Evolutionary conservation across 2,888 invertebrate species (phyloP), one percentile per base, ranked within the genome.

Genomic region (Himalopsyche anomala): DNA sequence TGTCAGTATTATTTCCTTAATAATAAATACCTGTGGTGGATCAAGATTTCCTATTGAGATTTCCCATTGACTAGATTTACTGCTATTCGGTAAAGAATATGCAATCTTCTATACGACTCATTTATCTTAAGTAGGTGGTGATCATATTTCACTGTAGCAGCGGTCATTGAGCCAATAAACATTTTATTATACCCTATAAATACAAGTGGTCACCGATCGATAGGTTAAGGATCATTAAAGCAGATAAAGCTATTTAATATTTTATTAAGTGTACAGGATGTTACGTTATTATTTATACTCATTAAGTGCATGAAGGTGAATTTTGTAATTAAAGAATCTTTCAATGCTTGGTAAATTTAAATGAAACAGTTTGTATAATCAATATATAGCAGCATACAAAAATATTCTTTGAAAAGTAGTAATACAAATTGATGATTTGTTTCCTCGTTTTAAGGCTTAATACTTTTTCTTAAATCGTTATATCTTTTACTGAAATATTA

Each of bases 161-260:
- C 74, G 74, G 74, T 74, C 74, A 36, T 38, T 74, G 38, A 74
- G 74, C 74, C 74, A 36, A 38, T 74, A 74, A 74, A 74, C 36
- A 36, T 28, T 74, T 74, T 74, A 36, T 74, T 38, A 74, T 36
- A 74, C 15, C 38, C 74, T 38, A 74, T 74, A 74, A 28, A 62
- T 62, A 62, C 62, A 28, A 62, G 19, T 62, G 62, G 19, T 62
- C 28, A 28, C 51, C 19, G 28, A 62, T 62, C 62, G 11, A 28
- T 62, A 62, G 62, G 62, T 62, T 62, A 62, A 74, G 36, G 36
- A 36, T 36, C 28, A 36, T 36, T 36, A 28, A 28, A 28, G 36
- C 38, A 36, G 36, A 36, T 74, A 36, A 5, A 62, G 11, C 28
- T 62, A 9, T 62, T n/a, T 62, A 28, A 62, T 28, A 28, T 19